Evolutionary conservation across 1,140 invertebrate species (phyloP).

Genomic region (Ceratosolen fusciceps): DNA sequence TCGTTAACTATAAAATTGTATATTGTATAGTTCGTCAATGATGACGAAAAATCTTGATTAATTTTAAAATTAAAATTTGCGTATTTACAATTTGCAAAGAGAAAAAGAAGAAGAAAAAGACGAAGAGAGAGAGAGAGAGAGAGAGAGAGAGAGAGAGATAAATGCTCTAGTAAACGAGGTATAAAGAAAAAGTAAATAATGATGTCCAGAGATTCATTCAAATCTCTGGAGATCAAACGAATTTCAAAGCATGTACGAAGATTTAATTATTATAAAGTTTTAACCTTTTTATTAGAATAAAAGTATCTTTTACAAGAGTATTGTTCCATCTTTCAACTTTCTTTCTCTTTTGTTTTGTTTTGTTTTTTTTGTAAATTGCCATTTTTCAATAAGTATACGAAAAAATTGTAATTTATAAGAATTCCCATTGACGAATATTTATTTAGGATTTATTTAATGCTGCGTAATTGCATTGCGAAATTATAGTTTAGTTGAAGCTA

Average conservation of each 20-base stretch:
- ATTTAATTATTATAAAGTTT: background rate
- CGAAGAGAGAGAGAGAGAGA: background rate
- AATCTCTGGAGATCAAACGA: background rate
- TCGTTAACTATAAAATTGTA: too few relatives aligned
- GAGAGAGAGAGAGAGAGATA: background rate
- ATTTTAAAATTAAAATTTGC: background rate
- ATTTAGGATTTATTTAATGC: too few relatives aligned
- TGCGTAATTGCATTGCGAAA: too few relatives aligned
- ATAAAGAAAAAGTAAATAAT: background rate
- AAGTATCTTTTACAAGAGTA: background rate
- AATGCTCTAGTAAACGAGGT: background rate
- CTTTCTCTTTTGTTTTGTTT: background rate
- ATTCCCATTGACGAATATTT: too few relatives aligned
- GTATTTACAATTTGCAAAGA: background rate
- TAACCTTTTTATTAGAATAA: conserved; percentile 11
- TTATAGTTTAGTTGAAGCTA: too few relatives aligned
- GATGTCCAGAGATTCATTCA: background rate
- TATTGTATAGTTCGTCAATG: background rate
- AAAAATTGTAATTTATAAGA: too few relatives aligned
- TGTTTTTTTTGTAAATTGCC: too few relatives aligned
- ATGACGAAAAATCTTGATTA: background rate
- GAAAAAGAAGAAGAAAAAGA: background rate
- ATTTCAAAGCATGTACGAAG: conserved; percentile 6
- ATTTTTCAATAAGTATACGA: too few relatives aligned
- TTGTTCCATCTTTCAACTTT: background rate